Evolutionary conservation across 2,113 vertebrate genomes (phyloP).

Genomic region (Dasypus novemcinctus): DNA sequence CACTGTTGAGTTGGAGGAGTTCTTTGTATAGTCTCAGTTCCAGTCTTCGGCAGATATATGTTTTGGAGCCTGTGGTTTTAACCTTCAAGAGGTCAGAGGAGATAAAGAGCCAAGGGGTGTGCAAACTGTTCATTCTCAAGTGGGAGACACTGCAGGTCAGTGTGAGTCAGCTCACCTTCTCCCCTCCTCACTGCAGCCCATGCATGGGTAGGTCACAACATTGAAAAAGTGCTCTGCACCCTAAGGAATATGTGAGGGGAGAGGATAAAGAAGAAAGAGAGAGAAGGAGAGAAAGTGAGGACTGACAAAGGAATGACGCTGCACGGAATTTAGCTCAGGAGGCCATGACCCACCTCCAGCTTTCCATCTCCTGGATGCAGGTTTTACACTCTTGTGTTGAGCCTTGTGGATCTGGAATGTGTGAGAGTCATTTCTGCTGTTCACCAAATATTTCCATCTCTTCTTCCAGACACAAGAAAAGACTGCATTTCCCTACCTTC

Average conservation of each 20-base stretch:
- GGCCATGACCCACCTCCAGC: fast-evolving
- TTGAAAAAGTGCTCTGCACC: too few species aligned
- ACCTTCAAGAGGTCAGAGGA: neutral
- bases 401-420: neutral
- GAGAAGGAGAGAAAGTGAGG: neutral
- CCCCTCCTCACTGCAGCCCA: fast-evolving
- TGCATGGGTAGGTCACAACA: neutral
- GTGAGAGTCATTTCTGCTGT: neutral
- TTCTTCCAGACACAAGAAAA: neutral
- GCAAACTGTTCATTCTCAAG: neutral
- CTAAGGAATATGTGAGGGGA: neutral
- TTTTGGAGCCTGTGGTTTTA: neutral
- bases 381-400: neutral
- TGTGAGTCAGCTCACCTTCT: neutral
- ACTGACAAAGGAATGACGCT: fast-evolving
- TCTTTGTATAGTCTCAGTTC: neutral
- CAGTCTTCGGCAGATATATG: neutral
- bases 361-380: neutral
- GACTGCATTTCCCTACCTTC: neutral
- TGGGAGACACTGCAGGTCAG: neutral
- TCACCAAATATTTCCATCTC: neutral
- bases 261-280: neutral
- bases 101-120: neutral
- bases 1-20: neutral
- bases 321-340: neutral